A percentile compares a stretch with the other conserved stretches of the same genome.
These are phyloP conservation scores for Heliothis virescens DNA, from an alignment of 1,140 invertebrate species.

Conservation along the genomic window DNA sequence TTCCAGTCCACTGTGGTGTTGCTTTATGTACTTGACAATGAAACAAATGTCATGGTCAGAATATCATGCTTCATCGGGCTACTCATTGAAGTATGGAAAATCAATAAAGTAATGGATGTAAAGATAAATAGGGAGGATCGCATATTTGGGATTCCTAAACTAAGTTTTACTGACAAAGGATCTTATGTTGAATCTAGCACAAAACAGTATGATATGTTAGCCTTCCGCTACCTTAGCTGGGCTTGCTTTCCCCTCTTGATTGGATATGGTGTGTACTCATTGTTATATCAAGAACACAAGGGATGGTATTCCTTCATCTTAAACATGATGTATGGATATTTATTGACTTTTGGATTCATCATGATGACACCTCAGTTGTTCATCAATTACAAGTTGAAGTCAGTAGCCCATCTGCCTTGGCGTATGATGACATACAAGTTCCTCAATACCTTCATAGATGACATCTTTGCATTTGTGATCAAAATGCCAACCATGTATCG, in stretches of 20 bases:
- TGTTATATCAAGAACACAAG: conserved; percentile 99
- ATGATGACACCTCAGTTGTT: conserved; percentile 99
- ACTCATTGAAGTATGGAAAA: conserved; percentile 99
- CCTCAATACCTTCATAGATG: conserved; percentile 99
- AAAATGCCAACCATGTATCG: conserved; percentile 99
- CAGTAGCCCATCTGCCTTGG: conserved; percentile 99
- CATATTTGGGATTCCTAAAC: conserved; percentile 92
- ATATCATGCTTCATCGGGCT: conserved; percentile 97
- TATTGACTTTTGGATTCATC: conserved; percentile 99
- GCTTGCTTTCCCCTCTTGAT: conserved; percentile 96
- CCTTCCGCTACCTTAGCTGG: conserved; percentile 99
- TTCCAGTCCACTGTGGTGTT: conserved; percentile 98
- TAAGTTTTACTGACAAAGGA: conserved; percentile 96
- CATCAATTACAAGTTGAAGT: conserved; percentile 99
- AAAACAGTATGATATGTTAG: conserved; percentile 97
- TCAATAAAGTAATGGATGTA: conserved; percentile 97
- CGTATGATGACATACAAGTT: conserved; percentile 99
- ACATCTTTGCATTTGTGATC: conserved; percentile 99
- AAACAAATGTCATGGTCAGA: conserved; percentile 98
- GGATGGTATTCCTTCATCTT: conserved; percentile 99
- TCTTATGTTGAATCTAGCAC: conserved; percentile 98
- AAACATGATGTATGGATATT: conserved; percentile 98
- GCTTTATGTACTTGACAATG: conserved; percentile 99
- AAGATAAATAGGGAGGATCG: conserved; percentile 92
- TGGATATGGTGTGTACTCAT: conserved; percentile 97